Evolutionary conservation across 2,888 invertebrate species (phyloP), one percentile per base, ranked within the genome.

Genomic region (Glaucopsyche alexis): DNA sequence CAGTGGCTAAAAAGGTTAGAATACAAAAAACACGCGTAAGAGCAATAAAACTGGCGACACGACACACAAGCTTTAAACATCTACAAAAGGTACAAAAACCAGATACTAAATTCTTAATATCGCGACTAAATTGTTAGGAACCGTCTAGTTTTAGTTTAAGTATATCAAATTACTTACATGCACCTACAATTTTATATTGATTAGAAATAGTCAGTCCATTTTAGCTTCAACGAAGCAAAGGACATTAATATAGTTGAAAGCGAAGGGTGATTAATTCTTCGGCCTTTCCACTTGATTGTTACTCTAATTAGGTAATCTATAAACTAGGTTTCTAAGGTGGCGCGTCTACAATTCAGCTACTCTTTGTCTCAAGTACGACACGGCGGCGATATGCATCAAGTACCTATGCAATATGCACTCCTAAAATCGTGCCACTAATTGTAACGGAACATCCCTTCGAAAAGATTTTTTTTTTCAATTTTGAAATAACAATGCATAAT

Each of bases 41-140:
- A 81, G 80, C 81, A 81, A 78, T 80, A 85, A 84, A 85, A 87
- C 89, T 88, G 88, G 88, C 89, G 85, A 80, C 84, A 85, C 87
- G 85, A 85, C 87, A 87, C 88, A 88, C 88, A 88, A 88, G 88
- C 88, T 83, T 84, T 84, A 83, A 29, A 87, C 85, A 85, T 86
- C 87, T 87, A 88, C 86, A 81, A 81, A 60, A 85, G 83, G 82
- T 84, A 87, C 83, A 87, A 83, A 84, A 85, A 83, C 81, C 81
- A 85, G 78, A 82, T 81, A 82, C 85, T 86, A 85, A 79, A 76
- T 78, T 78, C 82, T 83, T 69, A 29, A 69, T 69, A 81, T 82
- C 83, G 80, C 77, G 75, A 80, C 80, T 79, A 71, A 74, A 74
- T 78, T 78, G 80, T 79, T 80, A 81, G 82, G 81, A 81, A 81